Evolutionary conservation across 2,113 vertebrate species (phyloP), one percentile per base, ranked within the genome.

Genomic region (Urocolius indicus): DNA sequence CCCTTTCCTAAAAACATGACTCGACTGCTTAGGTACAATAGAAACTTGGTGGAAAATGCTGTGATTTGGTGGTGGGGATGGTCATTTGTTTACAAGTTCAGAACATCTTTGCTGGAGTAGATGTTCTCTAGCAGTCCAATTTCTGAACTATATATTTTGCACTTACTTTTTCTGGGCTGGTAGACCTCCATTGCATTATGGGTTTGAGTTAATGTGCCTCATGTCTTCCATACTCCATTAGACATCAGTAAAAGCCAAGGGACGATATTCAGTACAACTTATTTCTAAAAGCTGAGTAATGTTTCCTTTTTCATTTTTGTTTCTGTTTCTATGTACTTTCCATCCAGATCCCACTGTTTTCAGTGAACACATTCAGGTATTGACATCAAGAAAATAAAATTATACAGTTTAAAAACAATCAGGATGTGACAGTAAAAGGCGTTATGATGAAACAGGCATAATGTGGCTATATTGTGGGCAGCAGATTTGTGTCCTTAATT

Each of bases 401-500:
- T 16, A 48, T 38, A 27, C 9, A 1, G 87, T 91, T 91, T 92
- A 57, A 72, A 93, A 92, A 67, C 61, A 95, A 71, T 61, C 48
- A 74, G 87, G 84, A n/a, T 90, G 34, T 92, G 91, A 79, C 73
- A 94, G 80, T 87, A 94, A 96, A 89, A 91, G 91, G 57, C 5
- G 1, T 75, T 90, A 62, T 41, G 57, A 61, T 92, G 80, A 92
- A 97, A 87, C 17, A 68, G 52, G 41, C 9, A 2, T 81, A 93
- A 87, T 71, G 72, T 89, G 68, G 26, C 51, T 80, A 36, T 67
- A 74, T 52, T 87, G 65, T 9, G 9, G 87, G 41, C 45, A 84
- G 65, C 57, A 94, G 76, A 75, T 10, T 91, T 77, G 75, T 89
- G 52, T 74, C 81, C 57, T 95, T 87, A 97, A 95, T 97, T 89